These are phyloP conservation scores for Brachymystax lenok DNA, from an alignment of 2,797 vertebrate genomes.

Conservation along the genomic window DNA sequence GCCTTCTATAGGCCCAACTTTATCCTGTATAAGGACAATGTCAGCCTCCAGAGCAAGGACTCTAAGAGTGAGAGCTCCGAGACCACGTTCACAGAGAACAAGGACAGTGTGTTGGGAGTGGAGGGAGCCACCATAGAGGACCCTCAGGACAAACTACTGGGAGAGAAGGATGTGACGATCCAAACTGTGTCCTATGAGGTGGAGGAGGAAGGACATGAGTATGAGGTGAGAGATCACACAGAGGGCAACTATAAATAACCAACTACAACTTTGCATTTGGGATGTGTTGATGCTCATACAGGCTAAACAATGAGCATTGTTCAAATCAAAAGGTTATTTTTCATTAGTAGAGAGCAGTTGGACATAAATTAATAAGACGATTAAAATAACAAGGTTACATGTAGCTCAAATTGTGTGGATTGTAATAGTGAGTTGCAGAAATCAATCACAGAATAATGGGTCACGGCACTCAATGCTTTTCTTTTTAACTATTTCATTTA, in stretches of 20 bases:
- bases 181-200: slow-evolving; percentile 91
- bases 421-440: slow-evolving; percentile 28
- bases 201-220: slow-evolving; percentile 83
- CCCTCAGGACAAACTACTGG: slow-evolving; percentile 50
- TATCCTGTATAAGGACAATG: slow-evolving; percentile 84
- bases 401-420: slow-evolving; percentile 36
- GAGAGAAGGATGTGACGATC: slow-evolving; percentile 82
- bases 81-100: slow-evolving; percentile 87
- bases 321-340: slow-evolving; percentile 14
- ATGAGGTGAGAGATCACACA: slow-evolving; percentile 75
- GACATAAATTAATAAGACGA: slow-evolving; percentile 29
- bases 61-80: slow-evolving; percentile 86
- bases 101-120: slow-evolving; percentile 63
- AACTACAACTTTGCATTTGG: background rate
- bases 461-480: slow-evolving; percentile 39
- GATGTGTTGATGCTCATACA: background rate
- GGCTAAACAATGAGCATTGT: slow-evolving; percentile 14
- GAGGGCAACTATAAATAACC: background rate
- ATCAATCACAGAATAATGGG: slow-evolving; percentile 40
- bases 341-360: slow-evolving; percentile 28
- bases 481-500: slow-evolving; percentile 36
- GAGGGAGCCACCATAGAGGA: slow-evolving; percentile 55
- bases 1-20: slow-evolving; percentile 87
- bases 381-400: slow-evolving; percentile 38
- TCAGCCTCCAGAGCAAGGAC: slow-evolving; percentile 82